Conservation (phyloP, 2,113 vertebrate species). For the Pachycephala philippinensis region DNA sequence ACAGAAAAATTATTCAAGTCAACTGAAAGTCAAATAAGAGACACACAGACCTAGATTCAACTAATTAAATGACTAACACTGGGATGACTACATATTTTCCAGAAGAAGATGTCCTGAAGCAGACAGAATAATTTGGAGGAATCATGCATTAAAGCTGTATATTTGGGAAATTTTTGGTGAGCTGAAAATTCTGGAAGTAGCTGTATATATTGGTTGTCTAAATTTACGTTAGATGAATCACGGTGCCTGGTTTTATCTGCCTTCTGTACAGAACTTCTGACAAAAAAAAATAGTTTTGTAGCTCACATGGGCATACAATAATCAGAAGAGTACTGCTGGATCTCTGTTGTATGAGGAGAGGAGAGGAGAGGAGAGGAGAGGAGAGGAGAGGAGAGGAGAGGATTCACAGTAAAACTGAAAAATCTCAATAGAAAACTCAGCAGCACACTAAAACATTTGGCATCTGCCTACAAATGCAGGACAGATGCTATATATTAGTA, state of each 20-base stretch:
- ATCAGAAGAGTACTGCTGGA: background rate
- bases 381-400: background rate
- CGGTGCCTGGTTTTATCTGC: background rate
- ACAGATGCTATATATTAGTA: background rate
- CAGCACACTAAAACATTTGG: background rate
- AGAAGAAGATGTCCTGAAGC: background rate
- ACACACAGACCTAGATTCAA: background rate
- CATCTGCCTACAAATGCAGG: background rate
- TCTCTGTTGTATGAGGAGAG: accelerated
- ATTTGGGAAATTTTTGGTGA: background rate
- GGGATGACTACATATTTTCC: background rate
- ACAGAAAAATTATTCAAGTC: background rate
- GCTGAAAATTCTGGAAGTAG: background rate
- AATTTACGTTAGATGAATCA: background rate
- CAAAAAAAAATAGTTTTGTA: background rate
- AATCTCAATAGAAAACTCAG: background rate
- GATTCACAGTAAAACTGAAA: background rate
- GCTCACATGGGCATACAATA: background rate
- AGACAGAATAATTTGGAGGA: background rate
- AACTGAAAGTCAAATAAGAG: background rate
- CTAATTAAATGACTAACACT: background rate
- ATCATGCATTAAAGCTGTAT: background rate
- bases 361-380: background rate
- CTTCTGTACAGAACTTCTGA: background rate
- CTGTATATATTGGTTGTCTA: background rate